These are phyloP conservation scores for Cantharis flavilabris DNA, from an alignment of 2,888 invertebrate genomes.

Conservation along the genomic window DNA sequence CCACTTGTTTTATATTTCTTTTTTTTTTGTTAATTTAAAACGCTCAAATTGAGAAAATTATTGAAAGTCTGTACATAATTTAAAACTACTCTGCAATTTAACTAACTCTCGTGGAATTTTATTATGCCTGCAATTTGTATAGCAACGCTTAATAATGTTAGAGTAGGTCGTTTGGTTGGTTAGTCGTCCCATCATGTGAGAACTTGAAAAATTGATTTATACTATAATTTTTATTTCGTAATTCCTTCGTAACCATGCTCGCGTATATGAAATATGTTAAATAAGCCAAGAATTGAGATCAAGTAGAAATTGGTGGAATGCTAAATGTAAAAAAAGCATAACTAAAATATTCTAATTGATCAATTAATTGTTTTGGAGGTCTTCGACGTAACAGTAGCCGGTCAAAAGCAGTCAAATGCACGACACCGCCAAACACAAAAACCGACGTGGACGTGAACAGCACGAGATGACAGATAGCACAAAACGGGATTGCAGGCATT, in stretches of 20 bases:
- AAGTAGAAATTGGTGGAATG: too few relatives aligned
- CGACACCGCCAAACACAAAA: too few relatives aligned
- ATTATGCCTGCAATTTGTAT: not conserved
- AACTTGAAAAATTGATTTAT: not conserved
- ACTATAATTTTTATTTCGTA: not conserved
- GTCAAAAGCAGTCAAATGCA: too few relatives aligned
- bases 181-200: not conserved
- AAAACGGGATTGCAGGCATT: too few relatives aligned
- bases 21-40: not conserved
- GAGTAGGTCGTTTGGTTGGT: not conserved
- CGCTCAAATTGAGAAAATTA: not conserved
- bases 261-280: not conserved
- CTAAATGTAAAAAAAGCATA: too few relatives aligned
- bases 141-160: not conserved
- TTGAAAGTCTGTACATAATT: not conserved
- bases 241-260: not conserved
- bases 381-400: too few relatives aligned
- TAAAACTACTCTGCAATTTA: not conserved
- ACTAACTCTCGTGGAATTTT: not conserved
- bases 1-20: not conserved
- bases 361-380: too few relatives aligned
- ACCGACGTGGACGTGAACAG: too few relatives aligned
- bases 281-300: too few relatives aligned
- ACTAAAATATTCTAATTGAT: too few relatives aligned
- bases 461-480: too few relatives aligned